Percentiles rank a stretch among this genome's conserved stretches.
Evolutionary conservation across 2,888 invertebrate genomes (phyloP).

Genomic region (Caenorhabditis doughertyi): DNA sequence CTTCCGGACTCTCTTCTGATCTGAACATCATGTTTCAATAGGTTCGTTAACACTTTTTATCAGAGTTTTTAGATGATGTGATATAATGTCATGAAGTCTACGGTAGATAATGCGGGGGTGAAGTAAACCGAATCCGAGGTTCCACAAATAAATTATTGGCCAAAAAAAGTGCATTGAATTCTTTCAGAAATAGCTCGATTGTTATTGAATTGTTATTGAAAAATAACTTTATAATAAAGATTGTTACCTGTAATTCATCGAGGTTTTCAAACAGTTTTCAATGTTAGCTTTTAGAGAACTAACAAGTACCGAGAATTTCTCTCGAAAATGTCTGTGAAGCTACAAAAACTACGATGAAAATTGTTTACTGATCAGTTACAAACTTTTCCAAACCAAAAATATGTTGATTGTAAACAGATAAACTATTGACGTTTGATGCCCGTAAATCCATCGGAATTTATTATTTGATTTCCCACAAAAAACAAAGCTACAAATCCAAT

Average conservation of each 20-base stretch:
- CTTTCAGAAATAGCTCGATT: no score
- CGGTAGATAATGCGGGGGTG: no score
- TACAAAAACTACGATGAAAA: slow-evolving; percentile 13
- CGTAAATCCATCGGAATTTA: slow-evolving; percentile 6
- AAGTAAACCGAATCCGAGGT: no score
- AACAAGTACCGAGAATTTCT: neutral
- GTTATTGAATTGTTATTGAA: no score
- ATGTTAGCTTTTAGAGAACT: neutral
- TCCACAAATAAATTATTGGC: no score
- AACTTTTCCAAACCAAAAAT: slow-evolving; percentile 6
- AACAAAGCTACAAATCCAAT: slow-evolving; percentile 6
- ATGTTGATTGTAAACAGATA: slow-evolving; percentile 13
- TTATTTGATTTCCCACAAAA: neutral
- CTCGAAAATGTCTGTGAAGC: slow-evolving; percentile 12
- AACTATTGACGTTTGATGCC: slow-evolving; percentile 30
- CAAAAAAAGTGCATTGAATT: no score
- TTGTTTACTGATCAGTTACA: slow-evolving; percentile 4
- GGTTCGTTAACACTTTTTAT: neutral
- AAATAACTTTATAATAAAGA: no score
- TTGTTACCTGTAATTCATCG: no score
- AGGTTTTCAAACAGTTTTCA: no score
- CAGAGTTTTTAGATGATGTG: neutral
- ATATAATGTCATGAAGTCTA: no score
- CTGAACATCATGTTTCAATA: neutral
- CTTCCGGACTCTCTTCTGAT: neutral